Conservation (phyloP, 2,888 invertebrate genomes). For the Allophyes oxyacanthae region DNA sequence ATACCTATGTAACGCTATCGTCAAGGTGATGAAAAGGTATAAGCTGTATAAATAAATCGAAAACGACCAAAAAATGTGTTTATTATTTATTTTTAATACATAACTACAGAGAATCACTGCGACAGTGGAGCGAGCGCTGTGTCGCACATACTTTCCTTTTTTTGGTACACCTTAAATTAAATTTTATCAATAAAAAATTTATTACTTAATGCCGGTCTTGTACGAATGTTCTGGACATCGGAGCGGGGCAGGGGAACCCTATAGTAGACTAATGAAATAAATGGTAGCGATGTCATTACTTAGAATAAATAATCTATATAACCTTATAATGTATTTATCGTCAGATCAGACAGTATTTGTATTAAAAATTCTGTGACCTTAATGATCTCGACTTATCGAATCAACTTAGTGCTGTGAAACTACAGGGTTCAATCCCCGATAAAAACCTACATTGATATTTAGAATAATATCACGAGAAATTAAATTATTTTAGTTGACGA, state of each 20-base stretch:
- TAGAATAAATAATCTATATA: conserved; percentile 52
- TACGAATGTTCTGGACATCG: conserved; percentile 61
- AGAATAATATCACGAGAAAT: conserved; percentile 62
- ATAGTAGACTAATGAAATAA: conserved; percentile 44
- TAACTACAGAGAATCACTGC: conserved; percentile 84
- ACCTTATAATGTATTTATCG: conserved; percentile 45
- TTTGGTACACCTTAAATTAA: conserved; percentile 82
- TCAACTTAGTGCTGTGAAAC: conserved; percentile 38
- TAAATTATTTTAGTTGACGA: conserved; percentile 54
- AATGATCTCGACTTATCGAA: conserved; percentile 26
- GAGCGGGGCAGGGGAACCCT: conserved; percentile 55
- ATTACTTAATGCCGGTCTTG: conserved; percentile 55
- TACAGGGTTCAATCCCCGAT: conserved; percentile 43
- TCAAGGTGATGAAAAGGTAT: conserved; percentile 27
- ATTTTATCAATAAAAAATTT: conserved; percentile 62
- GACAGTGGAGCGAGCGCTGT: conserved; percentile 66
- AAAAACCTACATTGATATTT: conserved; percentile 59
- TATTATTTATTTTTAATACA: conserved; percentile 84
- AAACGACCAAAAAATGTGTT: conserved; percentile 61
- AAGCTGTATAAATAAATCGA: conserved; percentile 44
- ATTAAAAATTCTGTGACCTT: conserved; percentile 50
- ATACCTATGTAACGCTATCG: conserved; percentile 36
- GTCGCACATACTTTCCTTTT: conserved; percentile 64
- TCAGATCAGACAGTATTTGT: conserved; percentile 53
- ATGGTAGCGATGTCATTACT: conserved; percentile 41